These are phyloP conservation scores for Lasius platythorax DNA, from an alignment of 2,888 invertebrate genomes.

Conservation along the genomic window DNA sequence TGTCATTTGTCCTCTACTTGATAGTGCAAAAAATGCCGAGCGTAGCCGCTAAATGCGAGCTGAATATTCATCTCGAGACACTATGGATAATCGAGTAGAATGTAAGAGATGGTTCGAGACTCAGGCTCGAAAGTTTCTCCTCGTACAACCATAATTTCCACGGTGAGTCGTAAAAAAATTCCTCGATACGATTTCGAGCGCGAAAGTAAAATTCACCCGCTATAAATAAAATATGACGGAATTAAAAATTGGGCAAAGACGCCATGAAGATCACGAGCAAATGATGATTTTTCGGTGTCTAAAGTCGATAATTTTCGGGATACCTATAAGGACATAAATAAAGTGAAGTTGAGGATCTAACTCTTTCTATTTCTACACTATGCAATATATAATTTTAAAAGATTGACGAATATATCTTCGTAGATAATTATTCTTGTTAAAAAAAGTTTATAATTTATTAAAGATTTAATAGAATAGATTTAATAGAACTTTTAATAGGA, in stretches of 20 bases:
- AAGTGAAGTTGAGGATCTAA: background rate
- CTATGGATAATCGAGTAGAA: conserved; percentile 68
- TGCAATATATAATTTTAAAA: background rate
- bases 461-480: background rate
- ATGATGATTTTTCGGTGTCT: background rate
- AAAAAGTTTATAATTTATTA: background rate
- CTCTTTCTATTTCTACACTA: background rate
- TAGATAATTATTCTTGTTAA: background rate
- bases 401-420: background rate
- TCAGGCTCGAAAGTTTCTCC: conserved; percentile 43
- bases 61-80: conserved; percentile 63
- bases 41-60: conserved; percentile 29
- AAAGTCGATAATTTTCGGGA: background rate
- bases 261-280: background rate
- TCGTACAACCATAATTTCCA: conserved; percentile 63
- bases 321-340: background rate
- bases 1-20: conserved; percentile 36
- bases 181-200: conserved; percentile 63
- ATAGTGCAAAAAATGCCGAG: conserved; percentile 30
- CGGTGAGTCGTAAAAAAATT: conserved; percentile 68
- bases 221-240: background rate
- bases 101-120: conserved; percentile 61
- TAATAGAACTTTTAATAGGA: background rate
- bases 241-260: background rate
- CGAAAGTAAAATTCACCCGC: conserved; percentile 58